Evolutionary conservation across 2,888 invertebrate genomes (phyloP).

Genomic region (Lepidocyrtoides sp.): DNA sequence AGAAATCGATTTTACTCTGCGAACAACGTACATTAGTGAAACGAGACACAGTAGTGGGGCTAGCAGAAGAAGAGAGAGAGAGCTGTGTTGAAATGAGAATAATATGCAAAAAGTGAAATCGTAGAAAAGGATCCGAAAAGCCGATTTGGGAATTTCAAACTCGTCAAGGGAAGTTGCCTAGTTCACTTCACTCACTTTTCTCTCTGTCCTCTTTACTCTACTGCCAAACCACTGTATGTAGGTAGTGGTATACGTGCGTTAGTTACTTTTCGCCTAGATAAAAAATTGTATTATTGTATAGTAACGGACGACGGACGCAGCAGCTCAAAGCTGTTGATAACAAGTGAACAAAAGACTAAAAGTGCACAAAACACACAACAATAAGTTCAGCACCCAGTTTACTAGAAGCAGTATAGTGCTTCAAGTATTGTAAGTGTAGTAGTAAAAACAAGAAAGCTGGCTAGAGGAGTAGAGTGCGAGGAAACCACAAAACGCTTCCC

Average conservation of each 20-base stretch:
- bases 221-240: too few relatives aligned
- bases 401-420: not conserved
- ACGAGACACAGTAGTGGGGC: too few relatives aligned
- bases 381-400: not conserved
- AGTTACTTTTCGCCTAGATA: not conserved
- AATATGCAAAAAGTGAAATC: slow-evolving; percentile 55
- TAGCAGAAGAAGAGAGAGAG: not conserved
- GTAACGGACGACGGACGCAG: not conserved
- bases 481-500: slow-evolving; percentile 19
- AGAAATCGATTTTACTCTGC: slow-evolving; percentile 27
- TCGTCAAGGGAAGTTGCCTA: slow-evolving; percentile 27
- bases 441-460: too few relatives aligned
- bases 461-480: not conserved
- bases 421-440: not conserved
- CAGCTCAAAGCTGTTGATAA: not conserved
- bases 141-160: slow-evolving; percentile 50
- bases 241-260: not conserved
- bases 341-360: slow-evolving; percentile 22
- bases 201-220: too few relatives aligned
- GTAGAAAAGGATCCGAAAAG: slow-evolving; percentile 45
- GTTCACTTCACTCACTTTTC: slow-evolving; percentile 27
- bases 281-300: not conserved
- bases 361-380: not conserved
- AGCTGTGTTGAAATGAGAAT: not conserved
- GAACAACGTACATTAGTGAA: not conserved